Conservation (phyloP, 1,140 invertebrate species). For the Agrypnia vestita region DNA sequence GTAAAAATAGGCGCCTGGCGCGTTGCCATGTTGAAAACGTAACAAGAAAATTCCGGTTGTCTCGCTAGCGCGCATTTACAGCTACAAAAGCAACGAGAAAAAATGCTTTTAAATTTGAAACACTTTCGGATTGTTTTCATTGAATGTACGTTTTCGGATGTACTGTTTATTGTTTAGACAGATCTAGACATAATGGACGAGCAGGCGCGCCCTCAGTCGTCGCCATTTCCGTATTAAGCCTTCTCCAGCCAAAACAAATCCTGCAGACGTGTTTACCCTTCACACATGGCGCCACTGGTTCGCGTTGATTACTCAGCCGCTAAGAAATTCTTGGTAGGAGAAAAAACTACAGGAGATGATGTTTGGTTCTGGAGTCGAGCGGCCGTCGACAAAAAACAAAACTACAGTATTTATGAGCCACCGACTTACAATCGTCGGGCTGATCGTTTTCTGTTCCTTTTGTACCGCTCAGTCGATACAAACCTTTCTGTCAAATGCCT, state of each 20-base stretch:
- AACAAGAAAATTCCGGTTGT: too few species aligned
- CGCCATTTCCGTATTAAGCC: constrained; percentile 21
- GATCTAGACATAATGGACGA: too few species aligned
- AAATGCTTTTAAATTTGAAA: too few species aligned
- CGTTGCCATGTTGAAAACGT: too few species aligned
- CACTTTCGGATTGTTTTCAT: too few species aligned
- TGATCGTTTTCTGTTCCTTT: neutral
- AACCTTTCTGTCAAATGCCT: neutral
- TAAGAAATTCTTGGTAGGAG: constrained; percentile 50
- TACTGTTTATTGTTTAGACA: too few species aligned
- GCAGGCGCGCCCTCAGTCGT: neutral
- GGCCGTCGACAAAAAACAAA: constrained; percentile 3
- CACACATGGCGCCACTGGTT: constrained; percentile 52
- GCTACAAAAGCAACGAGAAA: too few species aligned
- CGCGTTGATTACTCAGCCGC: constrained; percentile 54
- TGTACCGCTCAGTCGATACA: neutral
- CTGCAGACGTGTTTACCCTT: neutral
- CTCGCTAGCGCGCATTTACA: too few species aligned
- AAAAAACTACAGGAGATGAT: constrained; percentile 40
- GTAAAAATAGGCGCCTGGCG: too few species aligned
- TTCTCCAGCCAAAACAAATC: constrained; percentile 15
- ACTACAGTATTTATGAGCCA: constrained; percentile 22
- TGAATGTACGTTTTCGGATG: too few species aligned
- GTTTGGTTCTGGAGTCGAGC: neutral
- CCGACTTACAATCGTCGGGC: neutral